Percentiles rank a stretch among this genome's conserved stretches.
These are phyloP conservation scores for Dromiciops gliroides DNA, from an alignment of 2,113 vertebrate genomes.

Conservation along the genomic window DNA sequence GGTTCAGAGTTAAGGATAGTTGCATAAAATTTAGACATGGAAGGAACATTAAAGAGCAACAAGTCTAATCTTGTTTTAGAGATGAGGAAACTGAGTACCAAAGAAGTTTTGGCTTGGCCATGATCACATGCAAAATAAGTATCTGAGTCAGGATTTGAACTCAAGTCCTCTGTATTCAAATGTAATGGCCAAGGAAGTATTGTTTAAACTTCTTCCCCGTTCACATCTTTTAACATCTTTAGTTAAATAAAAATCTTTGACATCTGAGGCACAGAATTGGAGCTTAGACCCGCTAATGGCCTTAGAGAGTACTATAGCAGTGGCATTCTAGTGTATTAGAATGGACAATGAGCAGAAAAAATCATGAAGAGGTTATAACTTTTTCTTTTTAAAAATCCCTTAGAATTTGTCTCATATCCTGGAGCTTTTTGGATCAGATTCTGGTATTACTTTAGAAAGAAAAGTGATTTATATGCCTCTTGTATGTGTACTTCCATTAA, in stretches of 20 bases:
- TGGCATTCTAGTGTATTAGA: background rate
- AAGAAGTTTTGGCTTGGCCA: background rate
- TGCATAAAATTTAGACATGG: background rate
- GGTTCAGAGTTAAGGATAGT: background rate
- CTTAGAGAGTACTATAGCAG: background rate
- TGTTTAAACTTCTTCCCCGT: background rate
- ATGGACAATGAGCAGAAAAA: background rate
- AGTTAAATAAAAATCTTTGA: background rate
- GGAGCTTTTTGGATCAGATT: background rate
- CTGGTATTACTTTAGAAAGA: background rate
- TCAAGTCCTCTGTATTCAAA: background rate
- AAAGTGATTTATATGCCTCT: background rate
- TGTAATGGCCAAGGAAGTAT: background rate
- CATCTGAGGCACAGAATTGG: background rate
- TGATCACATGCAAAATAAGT: background rate
- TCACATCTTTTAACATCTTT: background rate
- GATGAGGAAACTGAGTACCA: background rate
- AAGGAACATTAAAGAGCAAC: background rate
- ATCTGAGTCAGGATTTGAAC: background rate
- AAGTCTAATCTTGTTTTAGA: background rate
- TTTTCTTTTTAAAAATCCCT: background rate
- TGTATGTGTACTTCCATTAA: background rate
- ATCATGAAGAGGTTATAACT: background rate
- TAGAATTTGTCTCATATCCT: background rate
- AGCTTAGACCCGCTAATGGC: background rate